These are phyloP conservation scores for Morinoia aosen DNA, from an alignment of 2,888 invertebrate genomes.

Conservation along the genomic window DNA sequence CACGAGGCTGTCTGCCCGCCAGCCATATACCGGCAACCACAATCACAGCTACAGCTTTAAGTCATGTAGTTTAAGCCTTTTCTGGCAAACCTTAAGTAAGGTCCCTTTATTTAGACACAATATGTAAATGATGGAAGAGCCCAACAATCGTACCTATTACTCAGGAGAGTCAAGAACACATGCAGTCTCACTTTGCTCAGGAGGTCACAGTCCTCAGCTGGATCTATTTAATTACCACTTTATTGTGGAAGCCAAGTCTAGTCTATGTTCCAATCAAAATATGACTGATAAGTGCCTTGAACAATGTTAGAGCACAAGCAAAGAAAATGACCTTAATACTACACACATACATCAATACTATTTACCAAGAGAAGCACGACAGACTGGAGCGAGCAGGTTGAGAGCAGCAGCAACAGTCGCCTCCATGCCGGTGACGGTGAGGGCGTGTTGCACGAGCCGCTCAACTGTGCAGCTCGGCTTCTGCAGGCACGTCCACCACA, in stretches of 20 bases:
- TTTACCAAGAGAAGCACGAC: background rate
- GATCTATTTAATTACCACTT: background rate
- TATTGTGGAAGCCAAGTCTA: background rate
- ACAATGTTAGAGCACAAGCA: background rate
- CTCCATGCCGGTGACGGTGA: constrained; percentile 19
- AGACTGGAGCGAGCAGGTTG: background rate
- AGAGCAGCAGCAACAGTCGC: background rate
- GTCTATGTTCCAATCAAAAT: background rate
- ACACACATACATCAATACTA: background rate
- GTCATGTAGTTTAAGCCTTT: no score
- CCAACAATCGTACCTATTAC: no score
- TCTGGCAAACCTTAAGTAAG: no score
- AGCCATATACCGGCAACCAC: no score
- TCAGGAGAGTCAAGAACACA: background rate
- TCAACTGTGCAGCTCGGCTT: background rate
- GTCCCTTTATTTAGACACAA: no score
- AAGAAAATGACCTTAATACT: background rate
- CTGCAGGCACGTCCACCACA: constrained; percentile 45
- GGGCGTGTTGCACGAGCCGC: constrained; percentile 10
- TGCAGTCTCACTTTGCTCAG: background rate
- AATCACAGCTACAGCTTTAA: no score
- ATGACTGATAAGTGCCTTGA: background rate
- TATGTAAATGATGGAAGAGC: background rate
- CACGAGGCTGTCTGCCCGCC: no score
- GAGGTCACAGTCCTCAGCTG: background rate